Base-by-base conservation (phyloP, 2,113 vertebrate species). In the Anser brachyrhynchus region DNA sequence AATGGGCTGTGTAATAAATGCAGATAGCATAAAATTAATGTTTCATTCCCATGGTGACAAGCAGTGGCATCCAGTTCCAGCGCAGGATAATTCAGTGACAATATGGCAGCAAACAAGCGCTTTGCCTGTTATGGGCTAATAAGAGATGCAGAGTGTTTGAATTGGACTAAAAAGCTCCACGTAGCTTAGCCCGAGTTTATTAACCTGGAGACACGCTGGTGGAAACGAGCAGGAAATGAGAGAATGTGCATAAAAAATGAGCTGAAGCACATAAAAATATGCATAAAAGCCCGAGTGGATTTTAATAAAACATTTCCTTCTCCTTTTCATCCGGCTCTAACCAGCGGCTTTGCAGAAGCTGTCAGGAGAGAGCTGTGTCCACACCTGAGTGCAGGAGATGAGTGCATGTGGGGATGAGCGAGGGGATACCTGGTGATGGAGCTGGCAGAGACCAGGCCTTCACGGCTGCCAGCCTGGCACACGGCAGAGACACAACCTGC, bases 31-130 rank as follows among this genome's bases (percentile, higher is more conserved):
- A 93, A 93, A 92, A 96, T 95, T 91, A 89, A 93, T 78, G 51
- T 70, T 95, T 91, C 84, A 82, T 96, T 91, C 81, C 92, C 91
- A 92, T 74, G 39, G 96, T 92, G 94, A 94, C 86, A 89, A 91
- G 82, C 62, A 62, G 70, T 79, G 90, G 74, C 80, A 93, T 87
- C 54, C 71, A 82, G 74, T 78, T 96, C 70, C 80, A 92, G 84
- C 0, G 0, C 70, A 66, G 84, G 81, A 54, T 87, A 92, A 94
- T 84, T 93, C 81, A 79, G 15, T 71, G 81, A 46, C 77, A 84
- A 51, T 35, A 54, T 70, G 77, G 76, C 66, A 92, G 84, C 51
- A 66, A 67, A 75, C 57, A 62, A 52, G 62, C 31, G 10, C 66
- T 57, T 89, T 0, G 1, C 59, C 76, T 84, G 62, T 76, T 92